A percentile compares a stretch with the other conserved stretches of the same genome.
Conservation (phyloP, 2,888 invertebrate genomes). For the Euzophera pinguis region DNA sequence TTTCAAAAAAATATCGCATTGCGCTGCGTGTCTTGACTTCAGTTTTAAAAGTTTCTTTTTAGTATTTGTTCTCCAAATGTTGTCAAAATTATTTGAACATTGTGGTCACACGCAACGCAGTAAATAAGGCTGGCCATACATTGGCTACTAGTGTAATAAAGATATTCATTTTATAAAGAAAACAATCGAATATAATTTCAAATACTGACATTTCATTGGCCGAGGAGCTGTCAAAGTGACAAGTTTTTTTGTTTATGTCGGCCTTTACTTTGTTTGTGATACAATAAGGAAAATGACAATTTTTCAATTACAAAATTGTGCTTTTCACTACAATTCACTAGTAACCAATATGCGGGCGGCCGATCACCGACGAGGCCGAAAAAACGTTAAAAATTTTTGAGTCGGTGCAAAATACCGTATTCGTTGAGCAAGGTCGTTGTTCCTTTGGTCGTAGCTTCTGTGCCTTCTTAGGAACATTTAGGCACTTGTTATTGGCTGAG, state of each 20-base stretch:
- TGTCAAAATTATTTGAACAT: not conserved
- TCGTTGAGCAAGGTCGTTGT: constrained; percentile 8
- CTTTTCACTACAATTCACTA: too few relatives aligned
- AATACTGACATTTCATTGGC: too few relatives aligned
- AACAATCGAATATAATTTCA: too few relatives aligned
- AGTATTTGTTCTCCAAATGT: too few relatives aligned
- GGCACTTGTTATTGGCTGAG: constrained; percentile 1
- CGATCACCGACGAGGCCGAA: not conserved
- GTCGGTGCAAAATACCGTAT: constrained; percentile 7
- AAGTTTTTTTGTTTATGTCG: too few relatives aligned
- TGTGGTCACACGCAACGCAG: constrained; percentile 23
- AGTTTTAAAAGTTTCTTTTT: not conserved
- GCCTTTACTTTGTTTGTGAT: too few relatives aligned
- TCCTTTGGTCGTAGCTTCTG: not conserved
- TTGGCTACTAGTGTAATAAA: not conserved
- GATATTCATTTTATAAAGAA: too few relatives aligned
- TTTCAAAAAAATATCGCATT: not conserved
- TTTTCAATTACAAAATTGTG: too few relatives aligned
- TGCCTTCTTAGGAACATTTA: not conserved
- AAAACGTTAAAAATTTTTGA: not conserved
- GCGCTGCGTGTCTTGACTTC: not conserved
- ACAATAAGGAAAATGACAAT: too few relatives aligned
- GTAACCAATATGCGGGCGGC: not conserved
- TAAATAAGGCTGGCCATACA: not conserved
- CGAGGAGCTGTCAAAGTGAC: too few relatives aligned